Conservation (phyloP, 35 echinoderm and acorn worm genomes). For the Strongylocentrotus purpuratus region DNA sequence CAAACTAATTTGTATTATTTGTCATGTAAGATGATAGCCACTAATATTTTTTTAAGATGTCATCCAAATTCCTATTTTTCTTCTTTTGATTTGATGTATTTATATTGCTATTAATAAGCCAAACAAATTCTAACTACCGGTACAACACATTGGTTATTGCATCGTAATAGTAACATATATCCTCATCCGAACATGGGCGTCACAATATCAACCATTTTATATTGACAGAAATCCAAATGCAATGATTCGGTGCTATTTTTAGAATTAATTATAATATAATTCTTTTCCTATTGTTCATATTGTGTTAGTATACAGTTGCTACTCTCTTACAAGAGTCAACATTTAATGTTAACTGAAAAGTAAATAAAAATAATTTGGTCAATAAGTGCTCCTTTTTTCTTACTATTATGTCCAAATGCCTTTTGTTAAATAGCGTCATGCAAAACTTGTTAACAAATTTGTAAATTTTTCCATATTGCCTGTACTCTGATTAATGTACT, state of each 20-base stretch:
- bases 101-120: too few species aligned
- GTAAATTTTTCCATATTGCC: background rate
- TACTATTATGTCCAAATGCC: background rate
- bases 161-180: too few species aligned
- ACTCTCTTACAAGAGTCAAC: background rate
- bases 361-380: background rate
- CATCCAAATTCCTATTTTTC: too few species aligned
- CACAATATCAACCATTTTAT: background rate
- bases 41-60: too few species aligned
- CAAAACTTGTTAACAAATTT: background rate
- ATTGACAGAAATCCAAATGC: background rate
- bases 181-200: background rate
- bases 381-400: background rate
- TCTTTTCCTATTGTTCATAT: background rate
- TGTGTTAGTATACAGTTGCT: background rate
- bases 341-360: background rate
- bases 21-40: too few species aligned
- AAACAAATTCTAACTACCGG: too few species aligned
- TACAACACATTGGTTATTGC: too few species aligned
- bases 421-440: background rate
- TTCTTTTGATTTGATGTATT: too few species aligned
- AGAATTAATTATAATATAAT: background rate
- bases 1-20: background rate
- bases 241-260: conserved; percentile 4
- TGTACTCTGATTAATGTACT: conserved; percentile 4